Base-by-base conservation (phyloP, 2,888 invertebrate genomes). In the Cryptocheilus praepositus region DNA sequence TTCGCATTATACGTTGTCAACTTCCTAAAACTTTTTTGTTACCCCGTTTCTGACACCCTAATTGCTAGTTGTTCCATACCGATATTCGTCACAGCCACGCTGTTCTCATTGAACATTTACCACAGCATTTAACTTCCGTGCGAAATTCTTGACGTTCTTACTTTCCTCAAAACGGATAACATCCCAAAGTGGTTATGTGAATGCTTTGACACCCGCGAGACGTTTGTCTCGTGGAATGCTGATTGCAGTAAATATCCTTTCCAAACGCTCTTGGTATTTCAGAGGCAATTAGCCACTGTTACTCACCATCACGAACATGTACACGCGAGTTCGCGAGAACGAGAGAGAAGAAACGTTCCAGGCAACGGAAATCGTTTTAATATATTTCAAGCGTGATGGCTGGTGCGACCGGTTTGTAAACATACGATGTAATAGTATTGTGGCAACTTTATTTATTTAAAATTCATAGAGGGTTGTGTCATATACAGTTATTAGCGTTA, bases 221-320 rank as follows among this genome's bases (percentile, higher is more conserved):
- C 68, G 70, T 66, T 73, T 71, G 70, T 71, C 76, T 67, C 36
- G 52, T 46, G 73, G 76, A 69, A 69, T 77, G 63, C 71, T 71
- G 73, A 77, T 65, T 77, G 70, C 71, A 76, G 67, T 77, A 77
- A 74, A 65, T 74, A 74, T 77, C 66, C 74, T 56, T 56, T 68
- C 57, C 36, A 36, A 36, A 7, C 36, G 36, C 36, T 36, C 36
- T 36, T 11, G 36, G 36, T 64, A 75, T 78, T 73, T 75, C 68
- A 70, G 78, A 59, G 62, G 77, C 78, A 77, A 77, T 77, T 78
- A 77, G 75, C 68, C 67, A 36, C 36, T 36, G 36, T 36, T 36
- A 36, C 36, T 36, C 36, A 36, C 36, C 36, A 64, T 57, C 60
- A 36, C 36, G 56, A 43, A 36, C 36, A 36, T 11, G 36, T 36